A percentile compares a stretch with the other conserved stretches of the same genome.
Evolutionary conservation across 2,888 invertebrate genomes (phyloP).

Genomic region (Phyto melanocephala): DNA sequence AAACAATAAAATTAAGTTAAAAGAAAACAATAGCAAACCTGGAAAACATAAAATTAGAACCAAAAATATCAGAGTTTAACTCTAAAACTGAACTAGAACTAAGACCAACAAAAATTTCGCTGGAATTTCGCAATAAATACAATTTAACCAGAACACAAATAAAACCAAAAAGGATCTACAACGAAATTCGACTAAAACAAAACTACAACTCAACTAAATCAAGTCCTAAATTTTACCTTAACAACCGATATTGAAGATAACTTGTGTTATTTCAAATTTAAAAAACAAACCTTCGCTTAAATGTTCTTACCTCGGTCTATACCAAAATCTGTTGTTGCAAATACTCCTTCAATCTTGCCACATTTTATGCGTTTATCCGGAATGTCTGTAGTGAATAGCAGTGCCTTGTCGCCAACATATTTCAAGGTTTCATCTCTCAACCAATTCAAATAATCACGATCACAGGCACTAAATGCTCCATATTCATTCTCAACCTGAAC

Average conservation of each 20-base stretch:
- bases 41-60: neutral
- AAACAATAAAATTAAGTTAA: too few species aligned
- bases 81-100: neutral
- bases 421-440: constrained; percentile 83
- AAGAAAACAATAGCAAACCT: too few species aligned
- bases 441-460: constrained; percentile 84
- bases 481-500: constrained; percentile 95
- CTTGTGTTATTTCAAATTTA: too few species aligned
- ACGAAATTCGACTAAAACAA: too few species aligned
- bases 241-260: too few species aligned
- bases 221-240: too few species aligned
- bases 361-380: constrained; percentile 79
- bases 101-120: too few species aligned
- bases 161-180: too few species aligned
- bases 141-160: too few species aligned
- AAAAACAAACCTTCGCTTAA: too few species aligned
- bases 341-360: constrained; percentile 85
- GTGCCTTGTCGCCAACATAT: constrained; percentile 79
- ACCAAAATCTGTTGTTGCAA: constrained; percentile 89
- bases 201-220: neutral
- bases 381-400: constrained; percentile 92
- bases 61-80: neutral
- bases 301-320: constrained; percentile 78
- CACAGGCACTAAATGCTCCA: constrained; percentile 87
- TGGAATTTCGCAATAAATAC: too few species aligned